A percentile compares a stretch with the other conserved stretches of the same genome.
Conservation (phyloP, 1,140 invertebrate species). For the Hyposmocoma kahamanoa region DNA sequence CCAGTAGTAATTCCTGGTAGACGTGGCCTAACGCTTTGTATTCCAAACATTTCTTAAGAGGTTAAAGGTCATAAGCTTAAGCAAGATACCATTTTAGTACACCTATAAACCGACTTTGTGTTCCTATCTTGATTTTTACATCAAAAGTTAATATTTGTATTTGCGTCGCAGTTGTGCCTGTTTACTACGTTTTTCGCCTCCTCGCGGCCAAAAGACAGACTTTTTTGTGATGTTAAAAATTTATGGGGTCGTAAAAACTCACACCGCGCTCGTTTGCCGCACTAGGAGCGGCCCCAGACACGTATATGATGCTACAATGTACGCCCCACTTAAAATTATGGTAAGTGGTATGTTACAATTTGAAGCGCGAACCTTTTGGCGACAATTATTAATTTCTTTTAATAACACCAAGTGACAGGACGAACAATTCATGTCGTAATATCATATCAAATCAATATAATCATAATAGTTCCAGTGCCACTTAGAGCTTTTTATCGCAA, state of each 20-base stretch:
- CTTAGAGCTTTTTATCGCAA: too few relatives aligned
- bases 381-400: background rate
- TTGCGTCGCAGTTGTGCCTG: background rate
- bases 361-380: background rate
- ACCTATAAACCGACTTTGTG: background rate
- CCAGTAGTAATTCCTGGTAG: too few relatives aligned
- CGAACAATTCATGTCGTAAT: background rate
- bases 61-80: background rate
- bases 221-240: slow-evolving; percentile 67
- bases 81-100: background rate
- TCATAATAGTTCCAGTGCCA: too few relatives aligned
- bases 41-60: too few relatives aligned
- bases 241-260: slow-evolving; percentile 59
- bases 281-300: slow-evolving; percentile 32
- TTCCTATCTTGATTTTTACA: background rate
- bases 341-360: too few relatives aligned
- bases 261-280: slow-evolving; percentile 35
- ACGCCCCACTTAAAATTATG: slow-evolving; percentile 17
- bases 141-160: background rate
- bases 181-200: slow-evolving; percentile 25
- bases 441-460: too few relatives aligned
- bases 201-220: slow-evolving; percentile 30
- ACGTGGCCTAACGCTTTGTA: too few relatives aligned
- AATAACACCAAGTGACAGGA: background rate
- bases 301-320: slow-evolving; percentile 53